A percentile compares a stretch with the other conserved stretches of the same genome.
These are phyloP conservation scores for Harmothoe impar DNA, from an alignment of 2,888 invertebrate genomes.

Conservation along the genomic window DNA sequence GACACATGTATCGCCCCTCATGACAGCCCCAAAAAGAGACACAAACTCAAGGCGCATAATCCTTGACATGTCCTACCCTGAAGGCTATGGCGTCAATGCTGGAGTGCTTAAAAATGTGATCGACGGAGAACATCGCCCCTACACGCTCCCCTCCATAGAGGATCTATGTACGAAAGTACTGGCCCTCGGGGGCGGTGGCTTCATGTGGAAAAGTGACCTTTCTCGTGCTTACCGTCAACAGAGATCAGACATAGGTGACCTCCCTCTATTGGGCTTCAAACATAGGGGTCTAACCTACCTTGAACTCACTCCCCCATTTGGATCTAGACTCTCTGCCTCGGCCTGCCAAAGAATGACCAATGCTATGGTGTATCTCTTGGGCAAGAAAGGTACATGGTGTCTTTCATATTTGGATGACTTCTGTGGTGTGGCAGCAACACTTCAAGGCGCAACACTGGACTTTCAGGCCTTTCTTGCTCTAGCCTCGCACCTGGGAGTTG, in stretches of 20 bases:
- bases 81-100: not conserved
- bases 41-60: too few relatives aligned
- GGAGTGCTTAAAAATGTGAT: not conserved
- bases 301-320: not conserved
- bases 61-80: too few relatives aligned
- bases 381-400: not conserved
- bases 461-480: not conserved
- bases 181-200: too few relatives aligned
- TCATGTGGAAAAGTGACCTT: too few relatives aligned
- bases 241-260: not conserved
- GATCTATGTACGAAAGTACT: too few relatives aligned
- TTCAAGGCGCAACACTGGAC: not conserved
- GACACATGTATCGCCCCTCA: not conserved
- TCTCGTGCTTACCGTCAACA: too few relatives aligned
- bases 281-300: not conserved
- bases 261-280: too few relatives aligned
- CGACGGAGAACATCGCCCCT: too few relatives aligned
- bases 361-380: not conserved
- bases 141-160: not conserved
- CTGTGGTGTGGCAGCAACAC: not conserved
- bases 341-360: not conserved
- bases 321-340: not conserved
- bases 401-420: too few relatives aligned
- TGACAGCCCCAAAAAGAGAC: not conserved
- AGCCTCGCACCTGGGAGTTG: not conserved